phyloP scores from a whole-genome alignment of 2,113 vertebrate species.

The Antechinus stuartii region DNA sequence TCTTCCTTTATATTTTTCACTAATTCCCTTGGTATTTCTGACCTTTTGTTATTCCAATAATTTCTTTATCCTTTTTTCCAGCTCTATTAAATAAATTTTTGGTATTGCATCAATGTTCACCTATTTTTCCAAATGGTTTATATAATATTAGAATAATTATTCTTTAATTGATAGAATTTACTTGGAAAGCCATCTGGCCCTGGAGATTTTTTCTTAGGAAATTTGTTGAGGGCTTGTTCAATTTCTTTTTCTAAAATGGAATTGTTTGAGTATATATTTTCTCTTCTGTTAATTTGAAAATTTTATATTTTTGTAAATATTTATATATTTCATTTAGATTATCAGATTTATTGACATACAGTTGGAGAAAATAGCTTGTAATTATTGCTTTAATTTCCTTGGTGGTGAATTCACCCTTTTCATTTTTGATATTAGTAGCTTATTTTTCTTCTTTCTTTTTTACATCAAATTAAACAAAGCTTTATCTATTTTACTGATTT shows the following conservation, averaged over 20 bases:
- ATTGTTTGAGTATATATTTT: neutral
- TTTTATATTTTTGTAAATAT: neutral
- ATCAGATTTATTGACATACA: neutral
- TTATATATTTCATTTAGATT: neutral
- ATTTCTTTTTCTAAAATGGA: neutral
- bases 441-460: neutral
- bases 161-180: neutral
- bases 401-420: neutral
- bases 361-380: neutral
- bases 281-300: neutral
- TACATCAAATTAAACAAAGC: neutral
- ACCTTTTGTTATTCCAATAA: neutral
- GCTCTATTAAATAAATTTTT: neutral
- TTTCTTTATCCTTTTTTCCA: neutral
- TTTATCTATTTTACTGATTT: neutral
- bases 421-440: neutral
- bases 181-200: neutral
- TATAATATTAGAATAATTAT: neutral
- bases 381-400: neutral
- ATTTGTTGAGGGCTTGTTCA: neutral
- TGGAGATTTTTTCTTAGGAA: neutral
- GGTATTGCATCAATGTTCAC: no score
- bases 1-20: neutral
- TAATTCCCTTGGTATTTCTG: neutral
- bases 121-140: neutral